Evolutionary conservation across 2,113 vertebrate genomes (phyloP).

Genomic region (Melanostigma gelatinosum): DNA sequence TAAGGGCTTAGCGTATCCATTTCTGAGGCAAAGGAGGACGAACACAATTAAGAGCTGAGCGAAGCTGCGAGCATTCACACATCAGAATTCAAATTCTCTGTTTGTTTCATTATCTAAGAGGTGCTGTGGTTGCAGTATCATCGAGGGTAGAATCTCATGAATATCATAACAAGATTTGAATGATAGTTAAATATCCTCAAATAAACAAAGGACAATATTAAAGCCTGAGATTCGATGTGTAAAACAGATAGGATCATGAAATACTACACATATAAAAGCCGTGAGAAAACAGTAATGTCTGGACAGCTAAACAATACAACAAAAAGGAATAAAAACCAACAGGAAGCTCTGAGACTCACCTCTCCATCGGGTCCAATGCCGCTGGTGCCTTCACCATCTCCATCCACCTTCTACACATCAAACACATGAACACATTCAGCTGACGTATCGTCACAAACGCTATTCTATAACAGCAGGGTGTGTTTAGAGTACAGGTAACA

Average conservation of each 20-base stretch:
- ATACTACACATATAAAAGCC: too few species aligned
- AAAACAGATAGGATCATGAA: neutral
- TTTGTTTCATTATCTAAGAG: neutral
- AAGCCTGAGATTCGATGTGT: neutral
- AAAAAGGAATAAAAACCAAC: neutral
- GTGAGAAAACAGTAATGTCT: too few species aligned
- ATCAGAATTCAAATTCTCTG: neutral
- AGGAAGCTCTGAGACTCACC: slow-evolving; percentile 76
- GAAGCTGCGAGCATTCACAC: neutral
- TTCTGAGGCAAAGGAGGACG: neutral
- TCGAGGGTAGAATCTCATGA: neutral
- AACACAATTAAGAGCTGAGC: neutral
- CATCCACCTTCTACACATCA: slow-evolving; percentile 88
- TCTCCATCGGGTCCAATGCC: slow-evolving; percentile 96
- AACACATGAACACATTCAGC: slow-evolving; percentile 26
- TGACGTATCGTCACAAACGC: neutral
- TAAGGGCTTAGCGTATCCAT: neutral
- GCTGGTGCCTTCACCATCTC: slow-evolving; percentile 90
- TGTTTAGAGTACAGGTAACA: neutral
- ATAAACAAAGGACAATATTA: neutral
- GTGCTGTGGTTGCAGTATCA: neutral
- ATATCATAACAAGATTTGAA: neutral
- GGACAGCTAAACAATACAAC: neutral
- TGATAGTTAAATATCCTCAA: neutral
- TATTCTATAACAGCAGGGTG: neutral